phyloP scores from a whole-genome alignment of 1,140 invertebrate genomes.

The Muscidifurax raptorellus region DNA sequence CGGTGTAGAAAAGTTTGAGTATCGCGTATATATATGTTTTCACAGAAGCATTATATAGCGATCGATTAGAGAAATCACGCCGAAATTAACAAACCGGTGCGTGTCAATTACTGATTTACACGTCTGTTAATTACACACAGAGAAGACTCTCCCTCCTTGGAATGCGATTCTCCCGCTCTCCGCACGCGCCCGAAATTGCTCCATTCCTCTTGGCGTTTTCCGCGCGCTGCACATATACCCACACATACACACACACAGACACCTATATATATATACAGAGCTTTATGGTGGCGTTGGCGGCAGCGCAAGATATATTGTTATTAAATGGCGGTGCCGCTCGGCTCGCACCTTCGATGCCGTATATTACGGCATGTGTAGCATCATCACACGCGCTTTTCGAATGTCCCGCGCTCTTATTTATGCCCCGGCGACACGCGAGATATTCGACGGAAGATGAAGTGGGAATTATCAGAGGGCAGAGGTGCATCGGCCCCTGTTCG shows the following conservation, averaged over 20 bases:
- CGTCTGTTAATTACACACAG: conserved; percentile 5
- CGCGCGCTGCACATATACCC: neutral
- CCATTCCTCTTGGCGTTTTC: conserved; percentile 17
- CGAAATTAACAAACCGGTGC: neutral
- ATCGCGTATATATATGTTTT: neutral
- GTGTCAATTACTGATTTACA: conserved; percentile 39
- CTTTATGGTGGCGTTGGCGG: neutral
- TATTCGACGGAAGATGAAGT: neutral
- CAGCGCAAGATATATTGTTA: conserved; percentile 39
- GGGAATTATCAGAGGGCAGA: conserved; percentile 10
- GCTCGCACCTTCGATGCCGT: conserved; percentile 16
- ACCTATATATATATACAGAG: neutral
- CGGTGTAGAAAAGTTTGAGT: too few species aligned
- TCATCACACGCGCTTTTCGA: conserved; percentile 1
- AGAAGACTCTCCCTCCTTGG: neutral
- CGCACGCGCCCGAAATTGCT: neutral
- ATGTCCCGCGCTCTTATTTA: conserved; percentile 41
- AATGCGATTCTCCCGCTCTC: conserved; percentile 10
- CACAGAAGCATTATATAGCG: neutral
- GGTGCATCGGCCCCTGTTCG: neutral
- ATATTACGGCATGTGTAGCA: conserved; percentile 6
- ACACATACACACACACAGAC: too few species aligned
- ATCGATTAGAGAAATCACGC: neutral
- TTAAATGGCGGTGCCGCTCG: conserved; percentile 30
- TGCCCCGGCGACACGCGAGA: conserved; percentile 42